These are phyloP conservation scores for Formica selysi DNA, from an alignment of 1,140 invertebrate genomes.

Conservation along the genomic window DNA sequence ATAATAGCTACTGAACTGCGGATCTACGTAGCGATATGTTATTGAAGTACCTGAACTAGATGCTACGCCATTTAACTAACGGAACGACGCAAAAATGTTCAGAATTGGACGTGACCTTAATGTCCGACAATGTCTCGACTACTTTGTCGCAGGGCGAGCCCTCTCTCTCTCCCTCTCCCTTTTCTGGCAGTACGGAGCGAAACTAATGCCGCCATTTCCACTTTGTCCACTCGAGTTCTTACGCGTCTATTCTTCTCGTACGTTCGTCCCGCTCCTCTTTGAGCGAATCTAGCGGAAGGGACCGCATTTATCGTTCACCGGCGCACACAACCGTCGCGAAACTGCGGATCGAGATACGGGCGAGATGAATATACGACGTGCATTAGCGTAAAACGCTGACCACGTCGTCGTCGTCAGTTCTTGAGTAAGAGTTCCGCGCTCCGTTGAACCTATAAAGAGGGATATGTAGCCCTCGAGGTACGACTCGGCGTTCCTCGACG, in stretches of 20 bases:
- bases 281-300: slow-evolving; percentile 65
- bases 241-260: slow-evolving; percentile 49
- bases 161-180: neutral
- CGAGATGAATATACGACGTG: slow-evolving; percentile 55
- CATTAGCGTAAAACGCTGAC: slow-evolving; percentile 66
- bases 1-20: neutral
- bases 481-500: neutral
- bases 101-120: slow-evolving; percentile 43
- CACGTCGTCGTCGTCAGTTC: slow-evolving; percentile 41
- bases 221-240: slow-evolving; percentile 64
- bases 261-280: slow-evolving; percentile 36
- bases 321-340: slow-evolving; percentile 51
- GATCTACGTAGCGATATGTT: slow-evolving; percentile 34
- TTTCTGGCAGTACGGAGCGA: slow-evolving; percentile 10
- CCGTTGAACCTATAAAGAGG: slow-evolving; percentile 42
- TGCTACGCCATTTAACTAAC: slow-evolving; percentile 25
- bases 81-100: slow-evolving; percentile 49
- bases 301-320: slow-evolving; percentile 58
- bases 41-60: neutral
- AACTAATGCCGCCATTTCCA: slow-evolving; percentile 71
- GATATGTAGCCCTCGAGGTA: slow-evolving; percentile 42
- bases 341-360: slow-evolving; percentile 45
- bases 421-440: slow-evolving; percentile 40
- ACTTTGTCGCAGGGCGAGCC: slow-evolving; percentile 5
- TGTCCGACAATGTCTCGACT: slow-evolving; percentile 24